Conservation (phyloP, 2,888 invertebrate species). For the Nomada ferruginata region DNA sequence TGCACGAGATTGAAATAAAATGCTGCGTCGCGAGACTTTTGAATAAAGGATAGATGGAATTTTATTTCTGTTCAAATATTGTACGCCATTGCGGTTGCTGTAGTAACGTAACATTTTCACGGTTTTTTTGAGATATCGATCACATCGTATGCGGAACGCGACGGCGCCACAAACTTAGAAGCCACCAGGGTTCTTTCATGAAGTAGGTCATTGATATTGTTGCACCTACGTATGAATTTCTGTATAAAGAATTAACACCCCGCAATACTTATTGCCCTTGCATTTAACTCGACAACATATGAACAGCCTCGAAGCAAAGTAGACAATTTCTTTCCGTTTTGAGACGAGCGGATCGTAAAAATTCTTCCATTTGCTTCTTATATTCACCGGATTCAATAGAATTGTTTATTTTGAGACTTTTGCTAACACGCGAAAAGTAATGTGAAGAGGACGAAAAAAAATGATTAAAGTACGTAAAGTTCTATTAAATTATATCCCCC, state of each 20-base stretch:
- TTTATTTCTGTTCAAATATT: constrained; percentile 27
- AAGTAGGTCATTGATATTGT: constrained; percentile 75
- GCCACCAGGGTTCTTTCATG: constrained; percentile 71
- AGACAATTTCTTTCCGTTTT: not conserved
- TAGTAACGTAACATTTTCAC: constrained; percentile 69
- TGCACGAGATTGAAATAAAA: not conserved
- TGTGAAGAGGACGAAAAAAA: too few relatives aligned
- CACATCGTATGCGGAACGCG: constrained; percentile 69
- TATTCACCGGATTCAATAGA: too few relatives aligned
- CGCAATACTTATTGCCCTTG: not conserved
- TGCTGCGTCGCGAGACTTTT: not conserved
- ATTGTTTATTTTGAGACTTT: too few relatives aligned
- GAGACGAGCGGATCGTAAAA: too few relatives aligned
- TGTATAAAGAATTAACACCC: constrained; percentile 1
- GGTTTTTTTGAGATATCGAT: constrained; percentile 74
- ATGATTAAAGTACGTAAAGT: too few relatives aligned
- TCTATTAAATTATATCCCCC: too few relatives aligned
- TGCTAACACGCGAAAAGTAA: too few relatives aligned
- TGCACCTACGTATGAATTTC: constrained; percentile 38
- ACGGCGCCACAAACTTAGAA: constrained; percentile 71
- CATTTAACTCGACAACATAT: not conserved
- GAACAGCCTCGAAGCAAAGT: not conserved
- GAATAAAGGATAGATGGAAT: not conserved
- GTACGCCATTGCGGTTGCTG: constrained; percentile 41
- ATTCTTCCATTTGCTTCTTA: too few relatives aligned